Conservation (phyloP, 1,140 invertebrate genomes). For the Brachionus asplanchnoidis region DNA sequence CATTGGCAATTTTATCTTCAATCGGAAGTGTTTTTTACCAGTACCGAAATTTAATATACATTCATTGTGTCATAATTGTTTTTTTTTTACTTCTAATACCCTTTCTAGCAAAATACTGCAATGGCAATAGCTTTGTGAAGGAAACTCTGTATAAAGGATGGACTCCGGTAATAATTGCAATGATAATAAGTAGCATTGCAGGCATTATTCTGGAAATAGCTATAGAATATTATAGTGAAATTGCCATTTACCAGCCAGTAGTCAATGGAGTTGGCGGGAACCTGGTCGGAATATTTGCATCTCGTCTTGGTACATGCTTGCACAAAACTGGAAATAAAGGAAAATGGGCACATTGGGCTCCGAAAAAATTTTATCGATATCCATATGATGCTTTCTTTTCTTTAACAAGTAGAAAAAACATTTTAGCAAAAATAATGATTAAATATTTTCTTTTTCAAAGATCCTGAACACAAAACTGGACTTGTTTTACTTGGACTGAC, state of each 20-base stretch:
- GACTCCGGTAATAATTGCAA: conserved; percentile 58
- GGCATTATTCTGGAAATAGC: conserved; percentile 55
- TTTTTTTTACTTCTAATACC: conserved; percentile 48
- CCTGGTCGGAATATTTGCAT: conserved; percentile 85
- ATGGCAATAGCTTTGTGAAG: conserved; percentile 55
- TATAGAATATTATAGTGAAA: conserved; percentile 50
- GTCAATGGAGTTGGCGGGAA: conserved; percentile 77
- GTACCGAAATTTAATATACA: not conserved
- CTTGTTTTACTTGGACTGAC: conserved; percentile 78
- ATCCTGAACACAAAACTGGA: conserved; percentile 63
- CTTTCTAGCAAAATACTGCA: conserved; percentile 53
- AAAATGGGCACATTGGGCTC: conserved; percentile 45
- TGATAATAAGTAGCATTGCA: conserved; percentile 57
- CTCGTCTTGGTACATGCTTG: conserved; percentile 77
- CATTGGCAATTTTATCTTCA: conserved; percentile 74
- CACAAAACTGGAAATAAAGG: conserved; percentile 28
- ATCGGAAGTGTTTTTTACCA: not conserved
- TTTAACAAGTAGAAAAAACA: not conserved
- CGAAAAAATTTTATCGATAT: not conserved
- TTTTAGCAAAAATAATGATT: not conserved
- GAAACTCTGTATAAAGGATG: conserved; percentile 58
- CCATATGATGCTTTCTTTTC: conserved; percentile 16
- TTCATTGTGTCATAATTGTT: not conserved
- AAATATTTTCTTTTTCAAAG: conserved; percentile 45
- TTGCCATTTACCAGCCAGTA: conserved; percentile 57